Conservation (phyloP, 1,140 invertebrate genomes). For the Helicorthomorpha holstii region DNA sequence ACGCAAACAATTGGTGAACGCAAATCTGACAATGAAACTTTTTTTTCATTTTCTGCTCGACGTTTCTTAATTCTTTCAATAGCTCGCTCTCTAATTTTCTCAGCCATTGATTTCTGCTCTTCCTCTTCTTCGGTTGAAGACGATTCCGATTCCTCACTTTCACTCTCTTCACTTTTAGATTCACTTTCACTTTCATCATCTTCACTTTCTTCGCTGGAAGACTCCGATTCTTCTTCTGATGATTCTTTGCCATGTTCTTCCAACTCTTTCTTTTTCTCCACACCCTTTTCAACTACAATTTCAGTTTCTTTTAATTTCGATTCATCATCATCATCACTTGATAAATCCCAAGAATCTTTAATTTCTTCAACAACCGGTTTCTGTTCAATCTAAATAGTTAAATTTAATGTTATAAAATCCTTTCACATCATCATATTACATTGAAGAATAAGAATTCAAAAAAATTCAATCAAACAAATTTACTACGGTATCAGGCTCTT, state of each 20-base stretch:
- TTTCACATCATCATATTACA: too few species aligned
- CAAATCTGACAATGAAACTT: constrained; percentile 54
- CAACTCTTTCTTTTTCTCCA: constrained; percentile 27
- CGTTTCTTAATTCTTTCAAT: constrained; percentile 55
- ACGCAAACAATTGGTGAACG: constrained; percentile 95
- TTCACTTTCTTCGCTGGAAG: too few species aligned
- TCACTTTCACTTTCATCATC: constrained; percentile 17
- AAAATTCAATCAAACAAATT: too few species aligned
- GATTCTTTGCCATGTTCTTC: constrained; percentile 24
- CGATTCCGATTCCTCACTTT: constrained; percentile 9
- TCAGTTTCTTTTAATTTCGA: constrained; percentile 6
- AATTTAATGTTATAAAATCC: too few species aligned
- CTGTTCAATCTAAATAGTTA: too few species aligned
- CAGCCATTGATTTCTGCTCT: constrained; percentile 39
- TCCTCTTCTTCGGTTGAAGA: constrained; percentile 14
- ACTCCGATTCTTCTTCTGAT: constrained; percentile 5
- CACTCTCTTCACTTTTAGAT: constrained; percentile 13
- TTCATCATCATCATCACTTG: constrained; percentile 13
- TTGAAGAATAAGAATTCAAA: too few species aligned
- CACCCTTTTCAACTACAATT: constrained; percentile 10
- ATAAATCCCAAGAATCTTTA: constrained; percentile 19
- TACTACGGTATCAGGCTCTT: constrained; percentile 20
- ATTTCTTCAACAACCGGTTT: too few species aligned
- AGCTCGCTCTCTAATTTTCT: constrained; percentile 45
- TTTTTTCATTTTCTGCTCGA: constrained; percentile 64